Conservation (phyloP, 2,797 vertebrate species). For the Anabas testudineus region DNA sequence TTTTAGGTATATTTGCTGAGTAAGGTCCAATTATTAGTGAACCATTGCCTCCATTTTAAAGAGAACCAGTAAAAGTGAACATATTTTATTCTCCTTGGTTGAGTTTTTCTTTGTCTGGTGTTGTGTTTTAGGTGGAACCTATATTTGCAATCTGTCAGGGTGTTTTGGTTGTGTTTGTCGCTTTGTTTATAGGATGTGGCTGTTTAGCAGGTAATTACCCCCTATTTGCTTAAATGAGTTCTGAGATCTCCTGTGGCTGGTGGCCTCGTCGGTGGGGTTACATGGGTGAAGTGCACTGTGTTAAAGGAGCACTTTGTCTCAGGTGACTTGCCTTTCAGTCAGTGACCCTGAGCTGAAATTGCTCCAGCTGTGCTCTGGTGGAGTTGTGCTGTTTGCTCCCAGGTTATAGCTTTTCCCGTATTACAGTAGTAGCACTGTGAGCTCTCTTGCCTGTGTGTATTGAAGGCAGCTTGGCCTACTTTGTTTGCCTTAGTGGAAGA, state of each 20-base stretch:
- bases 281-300: slow-evolving; percentile 40
- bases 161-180: slow-evolving; percentile 25
- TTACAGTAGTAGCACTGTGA: slow-evolving; percentile 6
- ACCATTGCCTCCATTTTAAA: slow-evolving; percentile 16
- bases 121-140: slow-evolving; percentile 18
- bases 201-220: slow-evolving; percentile 44
- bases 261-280: slow-evolving; percentile 29
- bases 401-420: slow-evolving; percentile 17
- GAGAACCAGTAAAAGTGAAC: slow-evolving; percentile 6
- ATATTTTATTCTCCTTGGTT: slow-evolving; percentile 4
- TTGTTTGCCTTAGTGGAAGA: slow-evolving; percentile 32
- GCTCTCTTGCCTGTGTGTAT: slow-evolving; percentile 18
- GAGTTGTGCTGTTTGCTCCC: slow-evolving; percentile 23
- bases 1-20: neutral
- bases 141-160: slow-evolving; percentile 9
- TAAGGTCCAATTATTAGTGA: slow-evolving; percentile 15
- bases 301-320: slow-evolving; percentile 37
- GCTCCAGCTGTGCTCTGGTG: slow-evolving; percentile 24
- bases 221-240: slow-evolving; percentile 48
- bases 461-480: slow-evolving; percentile 42
- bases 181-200: slow-evolving; percentile 39
- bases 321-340: slow-evolving; percentile 59
- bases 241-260: slow-evolving; percentile 23
- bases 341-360: slow-evolving; percentile 53
- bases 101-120: neutral